Evolutionary conservation across 2,797 vertebrate species (phyloP).

Genomic region (Sebastiscus tertius): DNA sequence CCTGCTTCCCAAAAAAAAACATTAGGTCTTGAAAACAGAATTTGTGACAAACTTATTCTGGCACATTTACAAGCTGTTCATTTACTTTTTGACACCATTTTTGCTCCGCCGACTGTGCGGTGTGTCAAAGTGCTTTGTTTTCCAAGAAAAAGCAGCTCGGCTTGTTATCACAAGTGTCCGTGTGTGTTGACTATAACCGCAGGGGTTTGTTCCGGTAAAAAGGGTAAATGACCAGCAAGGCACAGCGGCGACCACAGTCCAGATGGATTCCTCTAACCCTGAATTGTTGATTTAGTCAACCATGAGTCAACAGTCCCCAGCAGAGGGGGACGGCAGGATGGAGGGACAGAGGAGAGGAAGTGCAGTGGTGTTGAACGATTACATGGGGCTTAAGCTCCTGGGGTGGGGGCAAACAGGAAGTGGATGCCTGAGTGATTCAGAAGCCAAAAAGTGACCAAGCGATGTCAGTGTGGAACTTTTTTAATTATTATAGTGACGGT

Average conservation of each 20-base stretch:
- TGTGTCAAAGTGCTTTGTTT: slow-evolving; percentile 54
- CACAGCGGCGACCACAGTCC: slow-evolving; percentile 53
- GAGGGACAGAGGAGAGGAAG: slow-evolving; percentile 60
- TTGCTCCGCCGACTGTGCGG: slow-evolving; percentile 12
- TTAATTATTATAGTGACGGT: slow-evolving; percentile 30
- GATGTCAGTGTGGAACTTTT: slow-evolving; percentile 19
- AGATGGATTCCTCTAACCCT: slow-evolving; percentile 60
- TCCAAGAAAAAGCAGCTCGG: slow-evolving; percentile 35
- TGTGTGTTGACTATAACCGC: slow-evolving; percentile 54
- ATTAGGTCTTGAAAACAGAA: slow-evolving; percentile 24
- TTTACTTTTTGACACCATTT: slow-evolving; percentile 47
- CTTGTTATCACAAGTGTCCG: slow-evolving; percentile 68
- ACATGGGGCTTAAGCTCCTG: slow-evolving; percentile 64
- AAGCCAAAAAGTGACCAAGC: slow-evolving; percentile 20
- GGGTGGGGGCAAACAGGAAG: slow-evolving; percentile 70
- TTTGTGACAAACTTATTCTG: slow-evolving; percentile 40
- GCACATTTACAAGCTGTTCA: slow-evolving; percentile 38
- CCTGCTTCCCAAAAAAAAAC: slow-evolving; percentile 18
- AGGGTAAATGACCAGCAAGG: slow-evolving; percentile 66
- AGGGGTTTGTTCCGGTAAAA: slow-evolving; percentile 62
- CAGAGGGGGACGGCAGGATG: slow-evolving; percentile 52
- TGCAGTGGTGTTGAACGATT: slow-evolving; percentile 73
- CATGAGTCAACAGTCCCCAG: slow-evolving; percentile 76
- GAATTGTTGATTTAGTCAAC: slow-evolving; percentile 75
- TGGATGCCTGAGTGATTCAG: slow-evolving; percentile 64